A percentile compares a stretch with the other conserved stretches of the same genome.
phyloP scores from a whole-genome alignment of 1,140 invertebrate species.

The Trichomalopsis sarcophagae region DNA sequence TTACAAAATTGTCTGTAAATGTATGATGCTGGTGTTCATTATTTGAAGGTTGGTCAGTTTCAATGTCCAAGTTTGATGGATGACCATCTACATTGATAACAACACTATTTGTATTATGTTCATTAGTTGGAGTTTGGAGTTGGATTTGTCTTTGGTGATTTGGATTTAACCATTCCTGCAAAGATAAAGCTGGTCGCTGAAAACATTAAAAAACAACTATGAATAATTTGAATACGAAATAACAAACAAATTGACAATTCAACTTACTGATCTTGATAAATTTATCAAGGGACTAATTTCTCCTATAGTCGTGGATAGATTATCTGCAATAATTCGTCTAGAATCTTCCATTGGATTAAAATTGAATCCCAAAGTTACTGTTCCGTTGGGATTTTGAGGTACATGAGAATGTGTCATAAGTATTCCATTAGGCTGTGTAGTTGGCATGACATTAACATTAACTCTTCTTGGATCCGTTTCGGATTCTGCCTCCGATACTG shows the following conservation, averaged over 20 bases:
- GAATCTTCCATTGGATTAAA: slow-evolving; percentile 70
- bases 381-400: slow-evolving; percentile 47
- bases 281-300: slow-evolving; percentile 75
- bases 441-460: slow-evolving; percentile 40
- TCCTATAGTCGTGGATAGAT: slow-evolving; percentile 74
- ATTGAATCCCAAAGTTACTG: slow-evolving; percentile 60
- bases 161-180: slow-evolving; percentile 65
- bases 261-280: slow-evolving; percentile 69
- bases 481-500: background rate
- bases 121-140: slow-evolving; percentile 3
- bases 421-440: slow-evolving; percentile 27
- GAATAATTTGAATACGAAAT: slow-evolving; percentile 58
- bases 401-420: slow-evolving; percentile 36
- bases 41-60: slow-evolving; percentile 48
- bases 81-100: slow-evolving; percentile 66
- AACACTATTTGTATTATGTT: slow-evolving; percentile 57
- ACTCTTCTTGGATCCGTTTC: slow-evolving; percentile 52
- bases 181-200: slow-evolving; percentile 61
- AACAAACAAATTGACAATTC: slow-evolving; percentile 52
- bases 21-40: slow-evolving; percentile 61
- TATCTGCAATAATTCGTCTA: slow-evolving; percentile 72
- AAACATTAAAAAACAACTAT: slow-evolving; percentile 22
- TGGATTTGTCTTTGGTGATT: slow-evolving; percentile 62
- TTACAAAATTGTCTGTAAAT: slow-evolving; percentile 59
- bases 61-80: slow-evolving; percentile 47